Evolutionary conservation across 2,888 invertebrate genomes (phyloP).

Genomic region (Campoplex capitator): DNA sequence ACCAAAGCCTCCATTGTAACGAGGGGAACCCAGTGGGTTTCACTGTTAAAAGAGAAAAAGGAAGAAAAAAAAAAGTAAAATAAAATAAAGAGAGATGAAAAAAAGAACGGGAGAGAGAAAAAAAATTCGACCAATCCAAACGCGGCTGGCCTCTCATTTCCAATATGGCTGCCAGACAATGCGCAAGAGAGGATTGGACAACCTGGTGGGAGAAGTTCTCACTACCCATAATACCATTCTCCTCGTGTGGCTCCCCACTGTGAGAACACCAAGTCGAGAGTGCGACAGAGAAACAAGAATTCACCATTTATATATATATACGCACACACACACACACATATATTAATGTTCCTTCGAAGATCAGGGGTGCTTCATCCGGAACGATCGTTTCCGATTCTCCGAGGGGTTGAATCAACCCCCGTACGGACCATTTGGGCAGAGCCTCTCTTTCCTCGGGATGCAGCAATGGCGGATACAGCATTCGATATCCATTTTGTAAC

Average conservation of each 20-base stretch:
- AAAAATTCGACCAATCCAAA: constrained; percentile 83
- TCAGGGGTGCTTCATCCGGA: constrained; percentile 64
- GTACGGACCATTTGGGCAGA: constrained; percentile 25
- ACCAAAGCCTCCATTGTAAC: constrained; percentile 74
- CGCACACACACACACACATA: constrained; percentile 11
- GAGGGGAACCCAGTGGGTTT: constrained; percentile 70
- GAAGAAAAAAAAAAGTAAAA: constrained; percentile 22
- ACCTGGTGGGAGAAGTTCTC: constrained; percentile 74
- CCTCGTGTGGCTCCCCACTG: constrained; percentile 80
- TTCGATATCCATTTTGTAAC: constrained; percentile 9
- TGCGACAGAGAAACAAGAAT: constrained; percentile 46
- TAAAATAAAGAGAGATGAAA: constrained; percentile 16
- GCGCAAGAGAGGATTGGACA: constrained; percentile 76
- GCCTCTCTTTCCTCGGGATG: constrained; percentile 14
- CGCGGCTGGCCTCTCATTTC: constrained; percentile 80
- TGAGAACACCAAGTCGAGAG: constrained; percentile 64
- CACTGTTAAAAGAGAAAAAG: constrained; percentile 69
- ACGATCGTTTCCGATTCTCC: constrained; percentile 38
- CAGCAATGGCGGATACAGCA: constrained; percentile 52
- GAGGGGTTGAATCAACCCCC: constrained; percentile 61
- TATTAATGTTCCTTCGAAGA: constrained; percentile 39
- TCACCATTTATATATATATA: constrained; percentile 7
- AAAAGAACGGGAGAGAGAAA: constrained; percentile 60
- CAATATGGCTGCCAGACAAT: constrained; percentile 84
- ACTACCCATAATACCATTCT: constrained; percentile 83